Conservation (phyloP, 2,888 invertebrate genomes). For the Agonopterix arenella region DNA sequence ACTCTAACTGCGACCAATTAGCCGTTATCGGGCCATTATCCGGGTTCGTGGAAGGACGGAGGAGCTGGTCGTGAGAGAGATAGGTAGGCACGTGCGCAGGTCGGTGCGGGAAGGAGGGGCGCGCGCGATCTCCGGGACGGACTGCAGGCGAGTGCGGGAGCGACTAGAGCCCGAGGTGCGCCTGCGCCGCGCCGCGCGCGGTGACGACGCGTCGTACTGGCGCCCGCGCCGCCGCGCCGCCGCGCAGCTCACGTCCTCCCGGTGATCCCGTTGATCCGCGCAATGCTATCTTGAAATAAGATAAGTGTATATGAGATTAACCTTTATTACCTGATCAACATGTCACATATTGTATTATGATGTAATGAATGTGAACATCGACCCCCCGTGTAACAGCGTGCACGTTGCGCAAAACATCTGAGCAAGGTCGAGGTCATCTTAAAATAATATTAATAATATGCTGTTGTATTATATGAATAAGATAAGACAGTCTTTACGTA, state of each 20-base stretch:
- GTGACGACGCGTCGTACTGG: slow-evolving; percentile 16
- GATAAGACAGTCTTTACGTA: too few species aligned
- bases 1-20: slow-evolving; percentile 22
- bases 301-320: too few species aligned
- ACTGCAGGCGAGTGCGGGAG: slow-evolving; percentile 36
- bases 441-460: too few species aligned
- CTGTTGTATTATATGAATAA: too few species aligned
- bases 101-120: slow-evolving; percentile 18
- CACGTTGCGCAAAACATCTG: too few species aligned
- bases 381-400: too few species aligned
- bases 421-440: too few species aligned
- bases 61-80: slow-evolving; percentile 24
- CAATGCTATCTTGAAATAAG: background rate
- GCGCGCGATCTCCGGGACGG: slow-evolving; percentile 42
- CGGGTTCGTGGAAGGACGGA: slow-evolving; percentile 39
- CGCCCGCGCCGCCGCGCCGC: slow-evolving; percentile 21
- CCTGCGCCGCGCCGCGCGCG: slow-evolving; percentile 21
- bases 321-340: too few species aligned
- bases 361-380: too few species aligned
- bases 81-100: slow-evolving; percentile 31
- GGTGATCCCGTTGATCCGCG: background rate
- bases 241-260: slow-evolving; percentile 10
- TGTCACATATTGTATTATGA: too few species aligned
- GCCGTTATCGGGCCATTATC: slow-evolving; percentile 56
- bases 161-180: slow-evolving; percentile 17